Evolutionary conservation across 2,113 vertebrate species (phyloP).

Genomic region (Pteronura brasiliensis): DNA sequence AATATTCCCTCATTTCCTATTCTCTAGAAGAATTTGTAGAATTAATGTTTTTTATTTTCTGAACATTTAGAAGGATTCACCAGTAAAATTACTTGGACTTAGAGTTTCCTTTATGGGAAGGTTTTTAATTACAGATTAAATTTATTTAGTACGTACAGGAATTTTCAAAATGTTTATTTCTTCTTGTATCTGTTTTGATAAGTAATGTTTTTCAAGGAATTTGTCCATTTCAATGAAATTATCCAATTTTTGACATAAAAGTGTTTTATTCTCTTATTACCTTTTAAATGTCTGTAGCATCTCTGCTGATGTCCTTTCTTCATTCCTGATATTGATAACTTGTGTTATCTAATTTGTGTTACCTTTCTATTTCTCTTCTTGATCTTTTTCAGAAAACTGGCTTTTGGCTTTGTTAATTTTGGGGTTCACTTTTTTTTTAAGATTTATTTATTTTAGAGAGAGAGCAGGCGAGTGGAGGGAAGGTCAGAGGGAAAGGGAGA

Average conservation of each 20-base stretch:
- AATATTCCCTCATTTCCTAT: neutral
- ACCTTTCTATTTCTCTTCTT: neutral
- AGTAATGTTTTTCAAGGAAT: neutral
- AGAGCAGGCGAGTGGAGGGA: neutral
- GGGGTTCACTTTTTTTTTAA: neutral
- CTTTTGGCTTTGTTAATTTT: neutral
- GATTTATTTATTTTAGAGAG: neutral
- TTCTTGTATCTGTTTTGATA: slow-evolving; percentile 21
- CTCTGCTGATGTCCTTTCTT: neutral
- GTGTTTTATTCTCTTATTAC: neutral
- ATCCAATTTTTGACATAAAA: neutral
- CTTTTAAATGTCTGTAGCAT: neutral
- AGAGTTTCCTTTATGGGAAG: neutral
- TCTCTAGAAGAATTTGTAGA: neutral
- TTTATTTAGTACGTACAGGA: neutral
- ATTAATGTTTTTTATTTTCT: neutral
- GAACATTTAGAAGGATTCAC: neutral
- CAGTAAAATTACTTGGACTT: neutral
- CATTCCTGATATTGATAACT: neutral
- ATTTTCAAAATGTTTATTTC: neutral
- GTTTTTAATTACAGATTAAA: slow-evolving; percentile 8
- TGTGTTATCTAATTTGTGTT: neutral
- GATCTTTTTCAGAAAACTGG: neutral
- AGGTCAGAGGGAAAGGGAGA: neutral
- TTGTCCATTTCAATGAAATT: neutral